Percentiles rank a stretch among this genome's conserved stretches.
These are phyloP conservation scores for Sialia sialis DNA, from an alignment of 2,113 vertebrate genomes.

Conservation along the genomic window DNA sequence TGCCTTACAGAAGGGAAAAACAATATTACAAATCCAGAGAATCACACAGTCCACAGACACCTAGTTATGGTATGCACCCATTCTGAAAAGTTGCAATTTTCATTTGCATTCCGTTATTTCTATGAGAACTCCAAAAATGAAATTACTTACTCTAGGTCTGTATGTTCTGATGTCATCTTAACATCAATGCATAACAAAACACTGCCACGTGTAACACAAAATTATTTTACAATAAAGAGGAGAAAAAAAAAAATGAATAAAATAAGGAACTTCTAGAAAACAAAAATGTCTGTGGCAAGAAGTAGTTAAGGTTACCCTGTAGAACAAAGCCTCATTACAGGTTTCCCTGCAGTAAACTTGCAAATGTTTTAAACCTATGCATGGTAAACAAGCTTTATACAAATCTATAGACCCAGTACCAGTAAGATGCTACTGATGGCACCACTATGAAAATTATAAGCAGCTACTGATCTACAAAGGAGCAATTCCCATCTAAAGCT, in stretches of 20 bases:
- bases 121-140: background rate
- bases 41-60: background rate
- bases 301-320: fast-evolving
- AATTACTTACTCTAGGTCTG: fast-evolving
- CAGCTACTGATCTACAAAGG: background rate
- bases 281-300: background rate
- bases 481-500: background rate
- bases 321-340: background rate
- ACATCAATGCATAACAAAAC: background rate
- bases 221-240: background rate
- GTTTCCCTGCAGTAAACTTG: background rate
- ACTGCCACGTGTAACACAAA: background rate
- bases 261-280: background rate
- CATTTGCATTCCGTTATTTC: background rate
- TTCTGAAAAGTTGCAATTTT: background rate
- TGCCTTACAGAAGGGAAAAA: background rate
- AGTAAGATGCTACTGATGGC: background rate
- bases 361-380: background rate
- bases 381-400: background rate
- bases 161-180: background rate
- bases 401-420: background rate
- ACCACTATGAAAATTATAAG: background rate
- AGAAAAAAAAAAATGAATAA: background rate
- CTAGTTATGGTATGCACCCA: background rate
- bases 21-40: background rate